Conservation (phyloP, 2,888 invertebrate genomes). For the Aleiodes testaceus region DNA sequence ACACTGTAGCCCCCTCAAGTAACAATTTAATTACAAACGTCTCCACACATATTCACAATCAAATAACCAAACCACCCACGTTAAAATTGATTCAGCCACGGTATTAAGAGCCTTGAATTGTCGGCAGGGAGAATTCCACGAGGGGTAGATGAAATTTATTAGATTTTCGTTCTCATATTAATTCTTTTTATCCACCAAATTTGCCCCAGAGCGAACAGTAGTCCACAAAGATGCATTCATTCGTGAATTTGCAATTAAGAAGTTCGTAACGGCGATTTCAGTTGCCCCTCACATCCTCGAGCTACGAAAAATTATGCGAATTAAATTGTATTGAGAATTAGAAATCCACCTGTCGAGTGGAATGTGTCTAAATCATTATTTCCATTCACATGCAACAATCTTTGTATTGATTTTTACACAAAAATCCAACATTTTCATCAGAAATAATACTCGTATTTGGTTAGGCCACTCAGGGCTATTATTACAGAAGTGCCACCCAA, state of each 20-base stretch:
- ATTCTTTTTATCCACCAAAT: conserved; percentile 5
- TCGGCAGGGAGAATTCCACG: conserved; percentile 22
- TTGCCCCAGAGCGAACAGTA: conserved; percentile 69
- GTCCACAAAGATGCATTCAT: conserved; percentile 56
- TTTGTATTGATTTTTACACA: too few species aligned
- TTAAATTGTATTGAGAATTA: conserved; percentile 29
- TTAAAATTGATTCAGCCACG: conserved; percentile 73
- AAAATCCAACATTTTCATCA: not conserved
- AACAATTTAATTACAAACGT: conserved; percentile 72
- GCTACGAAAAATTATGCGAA: conserved; percentile 45
- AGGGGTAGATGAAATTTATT: conserved; percentile 47
- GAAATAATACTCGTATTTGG: conserved; percentile 28
- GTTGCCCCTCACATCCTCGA: conserved; percentile 31
- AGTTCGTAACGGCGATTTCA: conserved; percentile 48
- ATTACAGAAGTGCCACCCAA: conserved; percentile 56
- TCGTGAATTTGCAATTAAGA: conserved; percentile 53
- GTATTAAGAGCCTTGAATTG: conserved; percentile 67
- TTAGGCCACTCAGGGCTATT: conserved; percentile 49
- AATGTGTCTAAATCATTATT: conserved; percentile 20
- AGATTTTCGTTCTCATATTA: conserved; percentile 33
- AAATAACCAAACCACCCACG: conserved; percentile 71
- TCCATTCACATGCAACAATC: not conserved
- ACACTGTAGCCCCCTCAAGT: conserved; percentile 65
- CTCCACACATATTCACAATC: conserved; percentile 46
- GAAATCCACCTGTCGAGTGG: conserved; percentile 19